These are phyloP conservation scores for Mylabris sibirica DNA, from an alignment of 2,888 invertebrate species.

Conservation along the genomic window DNA sequence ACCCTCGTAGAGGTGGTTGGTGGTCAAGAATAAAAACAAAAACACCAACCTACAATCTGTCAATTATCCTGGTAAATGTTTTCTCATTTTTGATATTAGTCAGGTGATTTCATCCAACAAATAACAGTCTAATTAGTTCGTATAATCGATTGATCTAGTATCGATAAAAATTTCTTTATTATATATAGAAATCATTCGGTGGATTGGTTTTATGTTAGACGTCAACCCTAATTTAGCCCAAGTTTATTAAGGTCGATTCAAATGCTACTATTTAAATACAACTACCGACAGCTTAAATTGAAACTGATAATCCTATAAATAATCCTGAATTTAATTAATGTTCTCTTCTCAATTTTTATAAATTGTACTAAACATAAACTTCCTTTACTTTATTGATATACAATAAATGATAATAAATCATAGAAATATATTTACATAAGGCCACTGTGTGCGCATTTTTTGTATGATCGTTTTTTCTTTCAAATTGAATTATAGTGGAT, in stretches of 20 bases:
- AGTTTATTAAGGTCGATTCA: not conserved
- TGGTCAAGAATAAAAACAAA: not conserved
- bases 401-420: not conserved
- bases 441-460: not conserved
- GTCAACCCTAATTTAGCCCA: not conserved
- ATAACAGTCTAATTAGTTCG: not conserved
- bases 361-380: not conserved
- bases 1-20: constrained; percentile 9
- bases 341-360: not conserved
- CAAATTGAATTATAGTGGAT: not conserved
- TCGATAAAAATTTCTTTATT: not conserved
- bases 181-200: too few relatives aligned
- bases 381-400: constrained; percentile 1
- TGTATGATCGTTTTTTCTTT: not conserved
- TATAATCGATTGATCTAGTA: not conserved
- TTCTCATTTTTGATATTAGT: not conserved
- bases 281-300: not conserved
- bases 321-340: constrained; percentile 11
- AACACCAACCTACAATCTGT: not conserved
- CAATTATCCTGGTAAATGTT: not conserved
- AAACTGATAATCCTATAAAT: not conserved
- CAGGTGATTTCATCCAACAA: constrained; percentile 10
- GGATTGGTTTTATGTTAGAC: too few relatives aligned
- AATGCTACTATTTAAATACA: not conserved
- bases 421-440: not conserved